A percentile compares a stretch with the other conserved stretches of the same genome.
Conservation (phyloP, 2,797 vertebrate species). For the Poeciliopsis presidionis region DNA sequence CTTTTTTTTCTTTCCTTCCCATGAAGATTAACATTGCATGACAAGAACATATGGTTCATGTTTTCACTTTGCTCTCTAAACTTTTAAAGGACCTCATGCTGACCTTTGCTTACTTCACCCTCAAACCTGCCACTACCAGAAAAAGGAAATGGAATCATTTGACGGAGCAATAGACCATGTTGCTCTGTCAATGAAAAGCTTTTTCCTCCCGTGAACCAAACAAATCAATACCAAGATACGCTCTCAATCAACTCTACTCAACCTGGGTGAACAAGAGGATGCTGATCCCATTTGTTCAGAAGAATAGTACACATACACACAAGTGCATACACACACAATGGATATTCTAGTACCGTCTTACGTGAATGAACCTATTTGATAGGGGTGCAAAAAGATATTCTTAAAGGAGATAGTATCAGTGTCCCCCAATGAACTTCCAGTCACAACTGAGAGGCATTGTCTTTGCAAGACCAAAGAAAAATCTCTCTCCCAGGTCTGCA, state of each 20-base stretch:
- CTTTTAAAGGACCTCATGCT: constrained; percentile 18
- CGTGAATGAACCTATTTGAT: constrained; percentile 18
- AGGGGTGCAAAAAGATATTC: constrained; percentile 1
- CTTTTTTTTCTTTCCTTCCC: constrained; percentile 15
- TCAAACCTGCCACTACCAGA: constrained; percentile 18
- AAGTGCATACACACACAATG: constrained; percentile 7
- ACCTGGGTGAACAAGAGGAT: constrained; percentile 64
- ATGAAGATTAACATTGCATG: constrained; percentile 34
- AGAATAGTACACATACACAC: neutral
- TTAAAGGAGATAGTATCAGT: constrained; percentile 24
- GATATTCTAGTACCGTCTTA: neutral
- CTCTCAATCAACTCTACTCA: constrained; percentile 76
- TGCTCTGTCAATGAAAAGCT: constrained; percentile 43
- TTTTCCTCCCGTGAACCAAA: constrained; percentile 62
- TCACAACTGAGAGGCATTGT: no score
- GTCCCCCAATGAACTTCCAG: neutral
- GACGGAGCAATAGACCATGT: constrained; percentile 19
- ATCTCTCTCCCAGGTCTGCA: neutral
- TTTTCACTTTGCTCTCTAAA: constrained; percentile 2
- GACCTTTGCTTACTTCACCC: constrained; percentile 39
- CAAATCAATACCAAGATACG: constrained; percentile 77
- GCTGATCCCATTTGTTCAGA: constrained; percentile 34
- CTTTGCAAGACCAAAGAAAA: neutral
- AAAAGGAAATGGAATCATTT: constrained; percentile 26
- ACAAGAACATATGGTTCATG: neutral